Conservation (phyloP, 2,113 vertebrate genomes). For the Corapipo altera region DNA sequence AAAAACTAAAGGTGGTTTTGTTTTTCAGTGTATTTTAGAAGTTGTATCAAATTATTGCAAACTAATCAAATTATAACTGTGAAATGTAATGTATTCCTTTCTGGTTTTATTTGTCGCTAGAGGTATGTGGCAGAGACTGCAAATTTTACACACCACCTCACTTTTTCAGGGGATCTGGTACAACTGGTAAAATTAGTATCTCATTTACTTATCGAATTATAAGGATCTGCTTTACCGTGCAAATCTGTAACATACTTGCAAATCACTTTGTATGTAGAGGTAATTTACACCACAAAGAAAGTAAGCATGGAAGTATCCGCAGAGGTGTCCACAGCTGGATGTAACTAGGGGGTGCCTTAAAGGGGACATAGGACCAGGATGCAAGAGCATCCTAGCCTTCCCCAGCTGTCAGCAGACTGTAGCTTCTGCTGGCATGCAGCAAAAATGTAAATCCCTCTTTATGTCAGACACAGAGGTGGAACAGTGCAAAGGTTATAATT, state of each 20-base stretch:
- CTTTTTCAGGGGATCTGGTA: neutral
- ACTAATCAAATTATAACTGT: neutral
- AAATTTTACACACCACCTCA: neutral
- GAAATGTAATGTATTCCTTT: neutral
- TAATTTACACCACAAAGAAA: neutral
- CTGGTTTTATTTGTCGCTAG: neutral
- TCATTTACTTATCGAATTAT: neutral
- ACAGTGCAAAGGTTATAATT: slow-evolving; percentile 5
- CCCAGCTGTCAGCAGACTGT: neutral
- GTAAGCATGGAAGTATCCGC: neutral
- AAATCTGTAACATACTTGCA: neutral
- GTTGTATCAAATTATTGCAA: neutral
- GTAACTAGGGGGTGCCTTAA: neutral
- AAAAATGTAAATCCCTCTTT: slow-evolving; percentile 15
- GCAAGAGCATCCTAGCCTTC: neutral
- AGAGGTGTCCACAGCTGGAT: neutral
- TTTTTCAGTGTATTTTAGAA: neutral
- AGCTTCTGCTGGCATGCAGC: neutral
- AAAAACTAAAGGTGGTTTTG: neutral
- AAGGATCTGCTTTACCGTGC: neutral
- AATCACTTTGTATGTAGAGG: neutral
- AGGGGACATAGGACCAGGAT: neutral
- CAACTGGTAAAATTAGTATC: neutral
- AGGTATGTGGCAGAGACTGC: neutral
- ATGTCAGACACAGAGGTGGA: neutral